Conservation (phyloP, 2,888 invertebrate genomes). For the Amblyjoppa fuscipennis region DNA sequence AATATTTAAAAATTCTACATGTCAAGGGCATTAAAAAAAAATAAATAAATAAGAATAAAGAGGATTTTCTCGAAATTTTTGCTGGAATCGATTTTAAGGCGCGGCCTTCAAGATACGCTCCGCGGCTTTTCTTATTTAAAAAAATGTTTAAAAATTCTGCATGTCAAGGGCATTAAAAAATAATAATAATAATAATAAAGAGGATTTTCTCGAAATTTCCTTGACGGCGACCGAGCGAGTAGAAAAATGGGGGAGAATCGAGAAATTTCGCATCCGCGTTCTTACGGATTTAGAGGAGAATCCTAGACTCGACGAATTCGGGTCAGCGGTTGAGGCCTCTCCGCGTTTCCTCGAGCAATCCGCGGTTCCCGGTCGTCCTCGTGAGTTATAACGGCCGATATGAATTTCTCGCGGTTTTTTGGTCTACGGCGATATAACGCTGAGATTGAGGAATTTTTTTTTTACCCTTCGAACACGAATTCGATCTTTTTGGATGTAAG, state of each 20-base stretch:
- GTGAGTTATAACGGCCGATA: constrained; percentile 68
- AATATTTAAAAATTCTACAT: neutral
- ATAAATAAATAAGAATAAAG: no score
- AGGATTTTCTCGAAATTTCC: neutral
- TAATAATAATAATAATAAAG: no score
- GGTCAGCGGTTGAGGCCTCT: constrained; percentile 76
- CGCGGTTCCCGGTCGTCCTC: constrained; percentile 73
- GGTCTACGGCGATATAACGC: constrained; percentile 5
- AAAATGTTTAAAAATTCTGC: neutral
- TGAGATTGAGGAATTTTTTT: neutral
- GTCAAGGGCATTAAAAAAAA: neutral
- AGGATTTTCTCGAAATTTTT: no score
- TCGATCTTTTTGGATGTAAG: neutral
- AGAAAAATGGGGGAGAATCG: constrained; percentile 69
- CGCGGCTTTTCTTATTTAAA: neutral
- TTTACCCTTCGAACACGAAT: neutral
- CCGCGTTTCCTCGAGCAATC: constrained; percentile 72
- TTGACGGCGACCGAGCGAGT: constrained; percentile 4
- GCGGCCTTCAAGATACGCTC: constrained; percentile 28
- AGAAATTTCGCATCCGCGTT: constrained; percentile 72
- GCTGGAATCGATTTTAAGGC: constrained; percentile 46
- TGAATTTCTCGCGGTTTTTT: constrained; percentile 73
- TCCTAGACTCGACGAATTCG: constrained; percentile 77
- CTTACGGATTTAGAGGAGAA: constrained; percentile 74
- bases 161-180: neutral